Conservation (phyloP, 2,113 vertebrate species). For the Sminthopsis crassicaudata region DNA sequence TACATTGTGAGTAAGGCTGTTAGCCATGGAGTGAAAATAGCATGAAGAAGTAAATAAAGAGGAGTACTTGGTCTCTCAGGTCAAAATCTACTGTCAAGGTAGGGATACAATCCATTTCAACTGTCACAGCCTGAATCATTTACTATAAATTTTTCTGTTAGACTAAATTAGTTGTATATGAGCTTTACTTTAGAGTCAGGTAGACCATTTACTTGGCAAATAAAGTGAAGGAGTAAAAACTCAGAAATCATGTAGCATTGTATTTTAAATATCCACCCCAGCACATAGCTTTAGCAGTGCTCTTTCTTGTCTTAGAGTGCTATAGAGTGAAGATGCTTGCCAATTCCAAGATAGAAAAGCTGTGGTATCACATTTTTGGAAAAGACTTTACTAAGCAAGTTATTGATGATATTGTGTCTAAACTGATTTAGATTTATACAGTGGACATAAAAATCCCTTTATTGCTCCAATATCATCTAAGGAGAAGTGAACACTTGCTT, state of each 20-base stretch:
- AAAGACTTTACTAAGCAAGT: slow-evolving; percentile 86
- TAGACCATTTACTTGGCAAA: slow-evolving; percentile 69
- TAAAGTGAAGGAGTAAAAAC: slow-evolving; percentile 91
- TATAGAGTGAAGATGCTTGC: slow-evolving; percentile 89
- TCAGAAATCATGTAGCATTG: slow-evolving; percentile 90
- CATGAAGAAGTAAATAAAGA: slow-evolving; percentile 41
- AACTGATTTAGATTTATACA: slow-evolving; percentile 90
- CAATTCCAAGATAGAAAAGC: slow-evolving; percentile 82
- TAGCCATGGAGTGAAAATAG: slow-evolving; percentile 55
- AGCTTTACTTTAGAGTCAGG: slow-evolving; percentile 77
- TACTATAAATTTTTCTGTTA: slow-evolving; percentile 90
- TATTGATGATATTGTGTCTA: slow-evolving; percentile 89
- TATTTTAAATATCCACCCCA: slow-evolving; percentile 89
- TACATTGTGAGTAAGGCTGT: neutral
- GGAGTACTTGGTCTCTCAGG: slow-evolving; percentile 73
- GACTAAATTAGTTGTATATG: slow-evolving; percentile 77
- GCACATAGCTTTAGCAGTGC: slow-evolving; percentile 89
- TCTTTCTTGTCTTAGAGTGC: slow-evolving; percentile 90
- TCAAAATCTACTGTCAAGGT: slow-evolving; percentile 85
- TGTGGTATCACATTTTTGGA: slow-evolving; percentile 93
- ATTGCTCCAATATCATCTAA: slow-evolving; percentile 49
- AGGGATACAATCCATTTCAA: slow-evolving; percentile 85
- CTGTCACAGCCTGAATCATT: slow-evolving; percentile 90
- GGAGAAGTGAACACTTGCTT: slow-evolving; percentile 57
- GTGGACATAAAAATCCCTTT: slow-evolving; percentile 91